Conservation (phyloP, 2,888 invertebrate species). For the Cosmia pyralina region DNA sequence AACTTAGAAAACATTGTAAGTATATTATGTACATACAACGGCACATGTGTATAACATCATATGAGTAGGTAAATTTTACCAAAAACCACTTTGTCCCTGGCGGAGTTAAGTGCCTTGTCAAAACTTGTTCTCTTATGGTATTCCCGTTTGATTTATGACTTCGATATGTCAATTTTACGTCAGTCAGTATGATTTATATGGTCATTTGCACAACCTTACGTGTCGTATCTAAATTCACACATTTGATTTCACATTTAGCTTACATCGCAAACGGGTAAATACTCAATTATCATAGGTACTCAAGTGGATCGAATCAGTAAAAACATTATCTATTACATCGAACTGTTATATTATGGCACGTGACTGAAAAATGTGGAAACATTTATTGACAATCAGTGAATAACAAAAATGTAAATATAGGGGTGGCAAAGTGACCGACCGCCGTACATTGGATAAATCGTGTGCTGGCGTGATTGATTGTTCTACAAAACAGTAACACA, state of each 20-base stretch:
- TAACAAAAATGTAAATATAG: conserved; percentile 60
- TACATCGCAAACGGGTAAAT: conserved; percentile 30
- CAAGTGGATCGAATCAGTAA: not conserved
- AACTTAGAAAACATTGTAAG: conserved; percentile 21
- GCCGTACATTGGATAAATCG: conserved; percentile 38
- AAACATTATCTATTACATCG: conserved; percentile 3
- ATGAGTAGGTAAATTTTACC: conserved; percentile 70
- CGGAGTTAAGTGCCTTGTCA: conserved; percentile 86
- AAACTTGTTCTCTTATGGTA: conserved; percentile 86
- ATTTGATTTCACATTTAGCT: conserved; percentile 48
- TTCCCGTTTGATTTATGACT: conserved; percentile 87
- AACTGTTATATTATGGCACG: conserved; percentile 6
- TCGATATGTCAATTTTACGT: conserved; percentile 88
- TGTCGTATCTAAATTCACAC: conserved; percentile 57
- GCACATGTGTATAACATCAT: conserved; percentile 34
- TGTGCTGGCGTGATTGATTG: conserved; percentile 60
- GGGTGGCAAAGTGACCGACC: conserved; percentile 50
- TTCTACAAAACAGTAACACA: conserved; percentile 54
- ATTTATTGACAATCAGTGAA: conserved; percentile 45
- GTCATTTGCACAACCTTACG: conserved; percentile 80
- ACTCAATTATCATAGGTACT: conserved; percentile 4
- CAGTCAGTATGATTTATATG: conserved; percentile 87
- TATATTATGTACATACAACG: conserved; percentile 19
- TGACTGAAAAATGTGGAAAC: conserved; percentile 39
- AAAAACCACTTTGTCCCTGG: conserved; percentile 80